phyloP scores from a whole-genome alignment of 2,113 vertebrate genomes.

The Calidris pugnax region DNA sequence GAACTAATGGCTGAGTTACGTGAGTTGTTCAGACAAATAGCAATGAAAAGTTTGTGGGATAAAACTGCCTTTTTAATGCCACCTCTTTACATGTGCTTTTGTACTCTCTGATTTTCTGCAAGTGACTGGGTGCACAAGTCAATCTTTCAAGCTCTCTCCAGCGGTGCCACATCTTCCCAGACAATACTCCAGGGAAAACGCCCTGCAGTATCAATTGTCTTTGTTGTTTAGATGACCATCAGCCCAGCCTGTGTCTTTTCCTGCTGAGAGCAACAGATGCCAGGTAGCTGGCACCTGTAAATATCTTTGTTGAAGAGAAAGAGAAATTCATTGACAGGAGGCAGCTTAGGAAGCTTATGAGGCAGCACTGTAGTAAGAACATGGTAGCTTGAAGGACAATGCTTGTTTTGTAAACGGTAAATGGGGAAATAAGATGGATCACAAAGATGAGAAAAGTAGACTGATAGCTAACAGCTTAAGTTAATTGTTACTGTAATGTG shows the following conservation, averaged over 20 bases:
- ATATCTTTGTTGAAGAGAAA: background rate
- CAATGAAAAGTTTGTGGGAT: background rate
- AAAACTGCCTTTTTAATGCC: background rate
- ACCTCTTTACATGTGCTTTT: background rate
- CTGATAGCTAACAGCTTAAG: background rate
- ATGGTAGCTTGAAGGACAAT: background rate
- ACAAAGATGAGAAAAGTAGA: background rate
- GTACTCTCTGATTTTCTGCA: slow-evolving; percentile 1
- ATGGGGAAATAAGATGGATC: background rate
- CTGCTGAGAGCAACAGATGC: background rate
- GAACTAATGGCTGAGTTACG: background rate
- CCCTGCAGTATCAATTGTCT: background rate
- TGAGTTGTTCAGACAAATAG: background rate
- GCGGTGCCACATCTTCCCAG: background rate
- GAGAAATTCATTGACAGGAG: background rate
- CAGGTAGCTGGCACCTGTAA: background rate
- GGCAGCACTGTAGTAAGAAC: background rate
- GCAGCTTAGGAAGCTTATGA: background rate
- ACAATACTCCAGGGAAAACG: background rate
- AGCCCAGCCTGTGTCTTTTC: background rate
- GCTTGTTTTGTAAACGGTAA: background rate
- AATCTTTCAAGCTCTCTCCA: background rate
- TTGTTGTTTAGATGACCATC: background rate
- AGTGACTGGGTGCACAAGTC: background rate
- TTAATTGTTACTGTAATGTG: slow-evolving; percentile 12